phyloP scores from a whole-genome alignment of 2,888 invertebrate species.

The Gibbula magus region DNA sequence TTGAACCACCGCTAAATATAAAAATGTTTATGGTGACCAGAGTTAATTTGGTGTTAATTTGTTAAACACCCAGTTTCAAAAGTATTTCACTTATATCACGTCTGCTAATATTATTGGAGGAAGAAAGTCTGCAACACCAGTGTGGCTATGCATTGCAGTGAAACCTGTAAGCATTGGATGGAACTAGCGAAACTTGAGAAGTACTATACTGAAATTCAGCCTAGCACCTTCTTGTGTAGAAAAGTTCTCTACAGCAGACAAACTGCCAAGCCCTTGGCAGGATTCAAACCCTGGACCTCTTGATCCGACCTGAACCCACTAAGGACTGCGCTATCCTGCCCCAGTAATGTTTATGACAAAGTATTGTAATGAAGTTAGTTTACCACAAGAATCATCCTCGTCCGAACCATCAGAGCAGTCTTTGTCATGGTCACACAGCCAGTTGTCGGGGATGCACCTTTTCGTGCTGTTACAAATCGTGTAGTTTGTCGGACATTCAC shows the following conservation, averaged over 20 bases:
- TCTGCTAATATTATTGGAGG: no score
- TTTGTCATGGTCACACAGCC: conserved; percentile 84
- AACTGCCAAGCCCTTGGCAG: no score
- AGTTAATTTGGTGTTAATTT: no score
- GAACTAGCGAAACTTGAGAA: not conserved
- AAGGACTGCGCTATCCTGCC: not conserved
- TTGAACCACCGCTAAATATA: no score
- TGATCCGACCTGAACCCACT: not conserved
- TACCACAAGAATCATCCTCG: conserved; percentile 78
- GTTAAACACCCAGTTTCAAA: no score
- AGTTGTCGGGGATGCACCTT: conserved; percentile 81
- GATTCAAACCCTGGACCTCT: no score
- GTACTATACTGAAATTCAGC: not conserved
- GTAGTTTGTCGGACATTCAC: conserved; percentile 33
- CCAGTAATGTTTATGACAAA: not conserved
- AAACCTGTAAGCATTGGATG: conserved; percentile 27
- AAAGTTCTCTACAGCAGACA: no score
- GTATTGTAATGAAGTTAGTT: conserved; percentile 27
- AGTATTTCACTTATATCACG: no score
- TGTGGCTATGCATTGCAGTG: no score
- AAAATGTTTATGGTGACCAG: no score
- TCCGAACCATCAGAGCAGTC: conserved; percentile 90
- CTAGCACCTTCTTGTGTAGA: no score
- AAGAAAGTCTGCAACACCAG: no score
- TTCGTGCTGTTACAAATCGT: conserved; percentile 55